Evolutionary conservation across 2,797 vertebrate genomes (phyloP).

Genomic region (Lateolabrax maculatus): DNA sequence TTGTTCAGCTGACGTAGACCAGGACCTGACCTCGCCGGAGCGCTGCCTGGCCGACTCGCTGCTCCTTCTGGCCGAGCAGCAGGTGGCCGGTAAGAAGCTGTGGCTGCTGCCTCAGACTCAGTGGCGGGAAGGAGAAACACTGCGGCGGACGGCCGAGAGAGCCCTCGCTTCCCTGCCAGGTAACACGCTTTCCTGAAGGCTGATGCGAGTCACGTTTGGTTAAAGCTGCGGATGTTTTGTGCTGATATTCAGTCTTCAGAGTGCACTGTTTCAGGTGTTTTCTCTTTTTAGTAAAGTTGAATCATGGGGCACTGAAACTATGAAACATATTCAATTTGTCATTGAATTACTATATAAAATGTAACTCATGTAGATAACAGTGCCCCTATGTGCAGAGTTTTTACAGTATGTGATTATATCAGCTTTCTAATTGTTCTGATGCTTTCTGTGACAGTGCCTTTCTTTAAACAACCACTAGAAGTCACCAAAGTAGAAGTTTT

Average conservation of each 20-base stretch:
- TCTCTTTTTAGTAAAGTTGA: neutral
- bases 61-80: slow-evolving; percentile 90
- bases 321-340: neutral
- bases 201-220: neutral
- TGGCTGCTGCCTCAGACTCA: slow-evolving; percentile 94
- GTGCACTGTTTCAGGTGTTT: neutral
- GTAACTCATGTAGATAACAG: too few species aligned
- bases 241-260: neutral
- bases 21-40: slow-evolving; percentile 81
- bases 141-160: slow-evolving; percentile 92
- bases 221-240: neutral
- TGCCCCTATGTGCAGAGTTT: neutral
- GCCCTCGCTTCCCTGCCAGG: slow-evolving; percentile 87
- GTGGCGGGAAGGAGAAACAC: slow-evolving; percentile 93
- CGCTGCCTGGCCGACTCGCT: slow-evolving; percentile 90
- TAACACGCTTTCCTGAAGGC: slow-evolving; percentile 57
- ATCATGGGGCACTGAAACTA: neutral
- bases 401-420: neutral
- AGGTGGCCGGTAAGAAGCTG: slow-evolving; percentile 85
- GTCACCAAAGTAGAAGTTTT: neutral
- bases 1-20: slow-evolving; percentile 85
- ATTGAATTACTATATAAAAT: neutral
- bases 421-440: neutral
- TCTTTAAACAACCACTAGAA: neutral
- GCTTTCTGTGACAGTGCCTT: neutral